These are phyloP conservation scores for Euwallacea fornicatus DNA, from an alignment of 1,140 invertebrate genomes.

Conservation along the genomic window DNA sequence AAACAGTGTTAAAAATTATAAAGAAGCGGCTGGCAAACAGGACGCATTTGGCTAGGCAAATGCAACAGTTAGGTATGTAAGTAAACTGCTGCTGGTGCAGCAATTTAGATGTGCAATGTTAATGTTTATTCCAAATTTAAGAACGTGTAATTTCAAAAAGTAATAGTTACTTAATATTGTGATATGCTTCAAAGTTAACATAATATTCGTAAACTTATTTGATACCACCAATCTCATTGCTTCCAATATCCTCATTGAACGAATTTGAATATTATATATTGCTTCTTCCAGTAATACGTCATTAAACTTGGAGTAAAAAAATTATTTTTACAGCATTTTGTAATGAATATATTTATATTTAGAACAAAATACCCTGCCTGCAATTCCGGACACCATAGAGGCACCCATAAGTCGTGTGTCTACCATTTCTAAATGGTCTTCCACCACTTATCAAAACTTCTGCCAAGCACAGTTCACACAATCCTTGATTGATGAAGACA, in stretches of 20 bases:
- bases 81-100: not conserved
- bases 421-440: conserved; percentile 68
- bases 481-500: conserved; percentile 58
- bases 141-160: not conserved
- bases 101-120: not conserved
- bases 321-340: not conserved
- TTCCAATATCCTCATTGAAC: too few relatives aligned
- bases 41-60: conserved; percentile 73
- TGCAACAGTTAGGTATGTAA: conserved; percentile 66
- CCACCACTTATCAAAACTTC: conserved; percentile 67
- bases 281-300: too few relatives aligned
- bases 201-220: too few relatives aligned
- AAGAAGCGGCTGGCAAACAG: conserved; percentile 72
- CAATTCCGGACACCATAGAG: conserved; percentile 43
- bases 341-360: conserved; percentile 26
- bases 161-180: not conserved
- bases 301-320: not conserved
- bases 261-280: too few relatives aligned
- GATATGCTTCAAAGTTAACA: too few relatives aligned
- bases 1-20: conserved; percentile 69
- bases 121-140: conserved; percentile 2
- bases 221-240: too few relatives aligned
- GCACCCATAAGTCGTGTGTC: conserved; percentile 60
- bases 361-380: conserved; percentile 48
- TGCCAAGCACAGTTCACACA: conserved; percentile 58